A percentile compares a stretch with the other conserved stretches of the same genome.
Conservation (phyloP, 2,888 invertebrate genomes). For the Autographa pulchrina region DNA sequence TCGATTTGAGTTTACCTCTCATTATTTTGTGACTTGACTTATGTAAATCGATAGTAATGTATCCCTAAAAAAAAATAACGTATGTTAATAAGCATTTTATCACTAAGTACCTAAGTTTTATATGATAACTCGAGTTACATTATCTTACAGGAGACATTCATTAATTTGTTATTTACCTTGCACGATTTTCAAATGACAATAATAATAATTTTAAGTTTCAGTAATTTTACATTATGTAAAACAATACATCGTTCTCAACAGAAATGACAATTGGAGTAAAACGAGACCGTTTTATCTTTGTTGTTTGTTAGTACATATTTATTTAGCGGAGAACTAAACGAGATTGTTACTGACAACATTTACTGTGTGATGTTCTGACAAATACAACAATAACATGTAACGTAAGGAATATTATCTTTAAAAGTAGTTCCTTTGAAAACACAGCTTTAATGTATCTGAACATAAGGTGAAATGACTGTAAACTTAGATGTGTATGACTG, state of each 20-base stretch:
- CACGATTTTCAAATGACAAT: background rate
- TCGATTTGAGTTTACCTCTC: too few species aligned
- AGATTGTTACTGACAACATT: slow-evolving; percentile 43
- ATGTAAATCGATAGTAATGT: too few species aligned
- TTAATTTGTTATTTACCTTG: background rate
- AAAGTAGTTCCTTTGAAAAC: background rate
- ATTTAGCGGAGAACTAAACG: slow-evolving; percentile 43
- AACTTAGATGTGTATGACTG: background rate
- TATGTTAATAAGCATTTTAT: too few species aligned
- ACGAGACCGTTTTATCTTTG: slow-evolving; percentile 39
- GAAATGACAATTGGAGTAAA: slow-evolving; percentile 29
- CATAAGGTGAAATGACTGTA: background rate
- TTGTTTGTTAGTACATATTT: slow-evolving; percentile 31
- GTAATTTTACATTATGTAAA: background rate
- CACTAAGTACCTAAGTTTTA: too few species aligned
- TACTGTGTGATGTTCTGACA: slow-evolving; percentile 35
- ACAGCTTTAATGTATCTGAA: background rate
- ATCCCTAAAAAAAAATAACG: too few species aligned
- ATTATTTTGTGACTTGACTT: too few species aligned
- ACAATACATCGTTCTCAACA: slow-evolving; percentile 3
- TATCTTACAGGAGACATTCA: too few species aligned
- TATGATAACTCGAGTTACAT: too few species aligned
- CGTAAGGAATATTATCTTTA: background rate
- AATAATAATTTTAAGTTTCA: background rate
- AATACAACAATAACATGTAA: slow-evolving; percentile 6